phyloP scores from a whole-genome alignment of 2,113 vertebrate genomes.

The Climacteris rufus region DNA sequence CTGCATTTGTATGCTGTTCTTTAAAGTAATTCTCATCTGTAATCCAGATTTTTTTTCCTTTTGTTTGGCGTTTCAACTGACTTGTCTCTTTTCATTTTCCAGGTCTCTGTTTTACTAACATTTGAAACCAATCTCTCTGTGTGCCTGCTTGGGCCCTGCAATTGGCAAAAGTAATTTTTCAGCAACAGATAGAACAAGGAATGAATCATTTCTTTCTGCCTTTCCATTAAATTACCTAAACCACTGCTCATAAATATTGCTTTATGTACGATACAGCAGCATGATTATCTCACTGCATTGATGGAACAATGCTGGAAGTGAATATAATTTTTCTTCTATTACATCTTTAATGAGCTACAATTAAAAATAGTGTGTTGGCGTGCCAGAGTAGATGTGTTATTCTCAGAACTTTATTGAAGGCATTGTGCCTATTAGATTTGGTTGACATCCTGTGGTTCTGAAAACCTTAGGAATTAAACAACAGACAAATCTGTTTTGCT shows the following conservation, averaged over 20 bases:
- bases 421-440: neutral
- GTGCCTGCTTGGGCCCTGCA: neutral
- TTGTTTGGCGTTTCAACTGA: neutral
- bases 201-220: conserved; percentile 48
- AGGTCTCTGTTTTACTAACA: neutral
- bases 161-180: neutral
- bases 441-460: neutral
- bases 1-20: neutral
- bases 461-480: neutral
- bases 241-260: conserved; percentile 2
- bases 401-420: conserved; percentile 51
- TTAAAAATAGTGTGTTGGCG: conserved; percentile 65
- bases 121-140: neutral
- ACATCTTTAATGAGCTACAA: conserved; percentile 63
- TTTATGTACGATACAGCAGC: conserved; percentile 21
- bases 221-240: conserved; percentile 40
- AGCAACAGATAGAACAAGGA: neutral
- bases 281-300: conserved; percentile 34
- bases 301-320: conserved; percentile 51
- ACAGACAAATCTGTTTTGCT: neutral
- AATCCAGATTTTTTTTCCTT: neutral
- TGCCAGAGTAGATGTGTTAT: conserved; percentile 43
- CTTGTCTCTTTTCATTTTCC: neutral
- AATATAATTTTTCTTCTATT: conserved; percentile 62
- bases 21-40: neutral